Percentiles rank a stretch among this genome's conserved stretches.
Conservation (phyloP, 2,888 invertebrate genomes). For the Morinoia aosen region DNA sequence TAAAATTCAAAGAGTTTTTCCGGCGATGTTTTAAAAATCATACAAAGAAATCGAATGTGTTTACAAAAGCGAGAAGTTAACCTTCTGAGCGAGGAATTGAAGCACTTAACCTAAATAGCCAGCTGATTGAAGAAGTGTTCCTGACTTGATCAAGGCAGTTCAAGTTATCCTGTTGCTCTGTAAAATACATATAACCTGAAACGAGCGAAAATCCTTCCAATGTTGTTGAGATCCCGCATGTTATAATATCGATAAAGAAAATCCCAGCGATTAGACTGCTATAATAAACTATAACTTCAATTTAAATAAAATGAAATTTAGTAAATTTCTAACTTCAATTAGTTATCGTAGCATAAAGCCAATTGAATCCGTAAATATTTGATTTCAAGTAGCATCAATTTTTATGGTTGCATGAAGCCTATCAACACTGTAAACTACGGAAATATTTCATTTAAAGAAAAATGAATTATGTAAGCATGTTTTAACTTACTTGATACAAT, state of each 20-base stretch:
- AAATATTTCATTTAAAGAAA: neutral
- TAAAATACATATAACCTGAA: neutral
- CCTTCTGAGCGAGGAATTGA: neutral
- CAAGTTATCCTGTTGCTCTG: neutral
- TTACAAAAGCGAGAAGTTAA: neutral
- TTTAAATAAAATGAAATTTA: no score
- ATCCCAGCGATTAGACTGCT: no score
- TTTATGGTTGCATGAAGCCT: no score
- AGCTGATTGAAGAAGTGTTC: neutral
- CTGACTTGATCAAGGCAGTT: neutral
- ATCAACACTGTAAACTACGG: neutral
- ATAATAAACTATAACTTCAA: no score
- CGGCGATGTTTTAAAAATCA: neutral
- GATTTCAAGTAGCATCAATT: no score
- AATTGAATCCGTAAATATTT: no score
- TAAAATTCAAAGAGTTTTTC: neutral
- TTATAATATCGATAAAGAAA: no score
- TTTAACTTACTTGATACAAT: neutral
- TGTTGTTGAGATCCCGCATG: neutral
- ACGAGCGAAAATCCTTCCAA: neutral
- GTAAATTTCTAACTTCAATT: no score
- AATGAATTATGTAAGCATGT: neutral
- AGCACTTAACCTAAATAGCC: neutral
- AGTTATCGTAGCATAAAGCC: no score
- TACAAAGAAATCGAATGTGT: neutral